Evolutionary conservation across 2,113 vertebrate genomes (phyloP).

Genomic region (Pogona vitticeps): DNA sequence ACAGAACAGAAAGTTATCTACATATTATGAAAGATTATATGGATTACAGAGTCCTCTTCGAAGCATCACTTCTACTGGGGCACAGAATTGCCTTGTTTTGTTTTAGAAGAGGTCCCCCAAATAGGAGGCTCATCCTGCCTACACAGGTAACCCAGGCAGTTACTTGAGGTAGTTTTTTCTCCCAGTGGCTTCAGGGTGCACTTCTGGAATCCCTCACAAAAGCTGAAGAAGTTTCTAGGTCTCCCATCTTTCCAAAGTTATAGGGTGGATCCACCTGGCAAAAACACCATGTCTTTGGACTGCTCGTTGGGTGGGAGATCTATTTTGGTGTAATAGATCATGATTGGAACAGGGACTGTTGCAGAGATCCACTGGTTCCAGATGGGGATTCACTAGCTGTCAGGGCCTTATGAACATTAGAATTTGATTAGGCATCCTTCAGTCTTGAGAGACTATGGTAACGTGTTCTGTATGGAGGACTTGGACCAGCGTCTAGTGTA

Average conservation of each 20-base stretch:
- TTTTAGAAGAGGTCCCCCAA: constrained; percentile 31
- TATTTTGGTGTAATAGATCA: no score
- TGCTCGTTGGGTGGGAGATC: no score
- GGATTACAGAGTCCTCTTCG: constrained; percentile 5
- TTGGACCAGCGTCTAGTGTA: no score
- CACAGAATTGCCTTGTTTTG: background rate
- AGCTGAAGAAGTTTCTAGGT: background rate
- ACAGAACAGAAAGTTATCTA: background rate
- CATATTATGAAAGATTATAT: constrained; percentile 34
- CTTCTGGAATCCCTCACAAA: background rate
- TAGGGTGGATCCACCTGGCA: no score
- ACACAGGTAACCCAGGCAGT: background rate
- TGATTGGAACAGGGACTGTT: no score
- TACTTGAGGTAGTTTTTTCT: background rate
- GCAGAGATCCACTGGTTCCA: no score
- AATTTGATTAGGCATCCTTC: no score
- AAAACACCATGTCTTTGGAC: background rate
- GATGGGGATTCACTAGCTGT: no score
- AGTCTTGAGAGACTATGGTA: no score
- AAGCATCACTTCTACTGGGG: constrained; percentile 20
- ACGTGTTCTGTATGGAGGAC: no score
- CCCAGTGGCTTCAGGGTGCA: background rate
- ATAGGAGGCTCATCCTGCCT: background rate
- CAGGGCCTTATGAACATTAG: no score
- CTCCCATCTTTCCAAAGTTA: no score